Evolutionary conservation across 2,888 invertebrate species (phyloP).

Genomic region (Latrodectus elegans): DNA sequence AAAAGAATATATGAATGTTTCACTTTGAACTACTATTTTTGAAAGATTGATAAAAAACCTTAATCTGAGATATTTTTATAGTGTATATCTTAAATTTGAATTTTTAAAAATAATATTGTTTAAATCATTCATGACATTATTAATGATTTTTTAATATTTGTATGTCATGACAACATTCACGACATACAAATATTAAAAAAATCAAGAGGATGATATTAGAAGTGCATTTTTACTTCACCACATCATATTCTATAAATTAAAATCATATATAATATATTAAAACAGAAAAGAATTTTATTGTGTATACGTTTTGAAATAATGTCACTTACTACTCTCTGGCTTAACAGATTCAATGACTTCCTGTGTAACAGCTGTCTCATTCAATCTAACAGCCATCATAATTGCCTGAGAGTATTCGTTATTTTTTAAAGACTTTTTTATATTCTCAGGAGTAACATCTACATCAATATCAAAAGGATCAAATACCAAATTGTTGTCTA

Average conservation of each 20-base stretch:
- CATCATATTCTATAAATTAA: neutral
- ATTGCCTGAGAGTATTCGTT: constrained; percentile 79
- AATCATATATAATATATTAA: neutral
- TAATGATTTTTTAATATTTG: no score
- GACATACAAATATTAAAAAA: neutral
- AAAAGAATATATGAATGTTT: no score
- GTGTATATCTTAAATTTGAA: no score
- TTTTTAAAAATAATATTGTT: no score
- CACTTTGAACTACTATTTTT: no score
- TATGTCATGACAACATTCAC: no score
- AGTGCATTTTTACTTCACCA: neutral
- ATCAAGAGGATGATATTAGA: neutral
- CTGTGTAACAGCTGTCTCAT: constrained; percentile 84
- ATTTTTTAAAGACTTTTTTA: constrained; percentile 66
- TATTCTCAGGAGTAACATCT: constrained; percentile 85
- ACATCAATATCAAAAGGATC: constrained; percentile 93
- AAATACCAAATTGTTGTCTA: constrained; percentile 87
- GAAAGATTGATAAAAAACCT: no score
- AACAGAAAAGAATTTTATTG: neutral
- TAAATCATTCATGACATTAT: no score
- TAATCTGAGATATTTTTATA: no score
- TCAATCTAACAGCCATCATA: constrained; percentile 88
- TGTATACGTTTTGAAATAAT: neutral
- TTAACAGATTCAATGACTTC: constrained; percentile 90
- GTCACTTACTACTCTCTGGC: constrained; percentile 80